A percentile compares a stretch with the other conserved stretches of the same genome.
Evolutionary conservation across 1,140 invertebrate species (phyloP).

Genomic region (Idris sp.): DNA sequence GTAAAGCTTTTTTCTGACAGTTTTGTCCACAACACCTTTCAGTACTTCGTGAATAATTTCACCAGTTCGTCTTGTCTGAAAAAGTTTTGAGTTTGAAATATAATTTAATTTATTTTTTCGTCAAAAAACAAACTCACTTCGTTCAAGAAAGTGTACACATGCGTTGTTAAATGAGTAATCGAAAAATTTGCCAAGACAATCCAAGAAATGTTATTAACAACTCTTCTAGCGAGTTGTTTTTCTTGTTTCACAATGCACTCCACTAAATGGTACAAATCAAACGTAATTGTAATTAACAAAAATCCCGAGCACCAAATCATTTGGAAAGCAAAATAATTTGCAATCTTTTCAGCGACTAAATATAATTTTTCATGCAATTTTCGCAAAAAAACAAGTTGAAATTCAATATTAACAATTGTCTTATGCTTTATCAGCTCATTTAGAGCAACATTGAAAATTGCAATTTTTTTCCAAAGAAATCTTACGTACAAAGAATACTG

Average conservation of each 20-base stretch:
- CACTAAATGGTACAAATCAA: conserved; percentile 17
- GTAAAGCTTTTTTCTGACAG: conserved; percentile 1
- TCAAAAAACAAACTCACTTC: conserved; percentile 18
- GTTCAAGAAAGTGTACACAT: conserved; percentile 17
- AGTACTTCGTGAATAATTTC: conserved; percentile 17
- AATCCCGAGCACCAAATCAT: conserved; percentile 27
- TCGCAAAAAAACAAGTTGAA: conserved; percentile 1
- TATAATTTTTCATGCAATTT: conserved; percentile 17
- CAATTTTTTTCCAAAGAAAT: conserved; percentile 18
- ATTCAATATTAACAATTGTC: neutral
- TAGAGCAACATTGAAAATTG: conserved; percentile 6
- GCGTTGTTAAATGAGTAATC: conserved; percentile 12
- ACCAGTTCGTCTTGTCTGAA: conserved; percentile 13
- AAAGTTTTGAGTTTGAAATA: neutral
- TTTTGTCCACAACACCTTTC: neutral
- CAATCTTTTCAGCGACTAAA: neutral
- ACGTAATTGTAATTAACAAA: conserved; percentile 24
- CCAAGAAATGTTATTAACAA: conserved; percentile 17
- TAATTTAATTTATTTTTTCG: neutral
- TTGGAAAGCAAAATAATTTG: conserved; percentile 20
- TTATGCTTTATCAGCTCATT: neutral
- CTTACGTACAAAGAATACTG: conserved; percentile 30
- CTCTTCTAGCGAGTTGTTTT: neutral
- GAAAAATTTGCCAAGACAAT: conserved; percentile 8
- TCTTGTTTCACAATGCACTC: conserved; percentile 4